Conservation (phyloP, 2,888 invertebrate species). For the Tinea pellionella region DNA sequence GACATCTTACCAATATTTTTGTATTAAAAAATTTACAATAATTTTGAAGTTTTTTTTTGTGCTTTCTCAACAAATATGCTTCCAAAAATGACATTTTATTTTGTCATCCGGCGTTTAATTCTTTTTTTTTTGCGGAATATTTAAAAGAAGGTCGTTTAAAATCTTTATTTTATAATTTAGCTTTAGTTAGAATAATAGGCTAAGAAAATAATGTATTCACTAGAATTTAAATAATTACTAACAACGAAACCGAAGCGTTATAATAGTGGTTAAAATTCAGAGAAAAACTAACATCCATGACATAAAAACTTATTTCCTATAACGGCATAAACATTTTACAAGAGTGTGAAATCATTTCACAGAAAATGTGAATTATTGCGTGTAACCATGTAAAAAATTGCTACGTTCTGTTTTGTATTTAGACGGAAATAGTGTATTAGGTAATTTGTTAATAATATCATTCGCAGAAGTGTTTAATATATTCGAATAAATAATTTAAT, state of each 20-base stretch:
- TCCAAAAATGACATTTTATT: not conserved
- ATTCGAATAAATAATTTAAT: no score
- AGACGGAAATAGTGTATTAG: not conserved
- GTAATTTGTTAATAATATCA: not conserved
- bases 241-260: no score
- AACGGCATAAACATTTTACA: not conserved
- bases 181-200: no score
- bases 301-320: not conserved
- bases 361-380: constrained; percentile 3
- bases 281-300: not conserved
- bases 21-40: not conserved
- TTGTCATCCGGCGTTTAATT: not conserved
- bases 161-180: no score
- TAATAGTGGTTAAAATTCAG: not conserved
- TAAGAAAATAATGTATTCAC: no score
- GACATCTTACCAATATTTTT: constrained; percentile 21
- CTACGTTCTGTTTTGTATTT: not conserved
- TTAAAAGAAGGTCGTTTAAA: no score
- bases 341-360: constrained; percentile 1
- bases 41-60: not conserved
- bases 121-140: no score
- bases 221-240: no score
- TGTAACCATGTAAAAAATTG: constrained; percentile 1
- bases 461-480: not conserved
- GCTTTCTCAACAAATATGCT: not conserved